Base-by-base conservation (phyloP, 2,888 invertebrate species). In the Lypha dubia region DNA sequence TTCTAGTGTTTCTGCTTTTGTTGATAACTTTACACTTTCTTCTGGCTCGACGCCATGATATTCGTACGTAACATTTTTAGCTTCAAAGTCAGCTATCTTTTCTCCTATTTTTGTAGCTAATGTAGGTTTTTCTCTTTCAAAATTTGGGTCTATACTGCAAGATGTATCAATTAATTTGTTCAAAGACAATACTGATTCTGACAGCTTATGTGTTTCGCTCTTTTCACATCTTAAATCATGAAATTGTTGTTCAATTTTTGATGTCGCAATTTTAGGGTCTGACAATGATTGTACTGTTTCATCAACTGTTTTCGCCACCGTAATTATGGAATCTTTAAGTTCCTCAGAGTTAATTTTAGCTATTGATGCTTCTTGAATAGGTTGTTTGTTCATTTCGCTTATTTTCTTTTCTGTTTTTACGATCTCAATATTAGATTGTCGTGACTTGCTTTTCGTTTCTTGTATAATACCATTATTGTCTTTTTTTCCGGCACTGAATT, bases 11-110 rank as follows among this genome's bases (percentile, higher is more conserved):
- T 63, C 38, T 0, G 87, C 63, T 11, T 87, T 84, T 60, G 88
- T 88, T 0, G 88, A 87, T 35, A 44, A 13, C 6, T 41, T n/a
- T 5, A 87, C 87, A 41, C 88, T 90, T 1, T 88, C 86, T 49
- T 89, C 89, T 60, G 89, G 89, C 65, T 89, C 90, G 13, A 88
- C 82, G 5, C 89, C 88, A 76, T 88, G 88, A 49, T 88, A 90
- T 81, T 89, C 89, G 38, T 90, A 89, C 46, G 86, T 88, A 0
- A 90, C 89, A 56, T 90, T 89, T 44, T 80, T 87, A 7, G 85
- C 76, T 74, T 85, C 86, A 28, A 87, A 86, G 56, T 87, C 87
- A 20, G 86, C 81, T 20, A 87, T 83, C 81, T 81, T 87, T 0
- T 83, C 81, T 8, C 83, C 84, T 41, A 87, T 76, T 24, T 86